These are phyloP conservation scores for Euplexia lucipara DNA, from an alignment of 2,888 invertebrate genomes.

Conservation along the genomic window DNA sequence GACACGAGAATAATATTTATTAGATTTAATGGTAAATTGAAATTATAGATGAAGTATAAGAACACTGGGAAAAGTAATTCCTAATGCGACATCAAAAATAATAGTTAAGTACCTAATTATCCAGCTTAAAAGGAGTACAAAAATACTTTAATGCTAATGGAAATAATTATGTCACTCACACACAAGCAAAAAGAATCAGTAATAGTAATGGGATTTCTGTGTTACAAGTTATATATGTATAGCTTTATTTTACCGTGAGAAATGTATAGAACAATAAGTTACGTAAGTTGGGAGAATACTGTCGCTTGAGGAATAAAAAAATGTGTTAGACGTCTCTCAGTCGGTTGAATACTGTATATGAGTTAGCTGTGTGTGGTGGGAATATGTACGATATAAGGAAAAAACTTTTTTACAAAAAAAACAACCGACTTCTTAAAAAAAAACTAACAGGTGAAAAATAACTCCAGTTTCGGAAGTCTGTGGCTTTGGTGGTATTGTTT, in stretches of 20 bases:
- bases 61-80: neutral
- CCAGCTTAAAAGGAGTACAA: neutral
- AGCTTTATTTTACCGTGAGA: slow-evolving; percentile 40
- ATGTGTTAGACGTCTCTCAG: slow-evolving; percentile 2
- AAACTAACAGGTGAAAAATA: too few relatives aligned
- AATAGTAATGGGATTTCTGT: slow-evolving; percentile 21
- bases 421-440: too few relatives aligned
- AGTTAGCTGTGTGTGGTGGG: slow-evolving; percentile 14
- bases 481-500: too few relatives aligned
- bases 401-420: too few relatives aligned
- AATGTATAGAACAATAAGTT: slow-evolving; percentile 48
- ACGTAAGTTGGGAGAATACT: slow-evolving; percentile 44
- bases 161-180: slow-evolving; percentile 9
- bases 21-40: too few relatives aligned
- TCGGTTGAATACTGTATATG: neutral
- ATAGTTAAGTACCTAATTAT: neutral
- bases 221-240: slow-evolving; percentile 24
- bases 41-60: neutral
- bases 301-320: slow-evolving; percentile 1
- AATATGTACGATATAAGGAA: slow-evolving; percentile 15
- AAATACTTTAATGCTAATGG: neutral
- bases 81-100: neutral
- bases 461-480: too few relatives aligned
- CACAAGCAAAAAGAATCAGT: neutral
- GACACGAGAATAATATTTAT: too few relatives aligned